Percentiles rank a stretch among this genome's conserved stretches.
Conservation (phyloP, 1,140 invertebrate species). For the Thereuonema tuberculata region DNA sequence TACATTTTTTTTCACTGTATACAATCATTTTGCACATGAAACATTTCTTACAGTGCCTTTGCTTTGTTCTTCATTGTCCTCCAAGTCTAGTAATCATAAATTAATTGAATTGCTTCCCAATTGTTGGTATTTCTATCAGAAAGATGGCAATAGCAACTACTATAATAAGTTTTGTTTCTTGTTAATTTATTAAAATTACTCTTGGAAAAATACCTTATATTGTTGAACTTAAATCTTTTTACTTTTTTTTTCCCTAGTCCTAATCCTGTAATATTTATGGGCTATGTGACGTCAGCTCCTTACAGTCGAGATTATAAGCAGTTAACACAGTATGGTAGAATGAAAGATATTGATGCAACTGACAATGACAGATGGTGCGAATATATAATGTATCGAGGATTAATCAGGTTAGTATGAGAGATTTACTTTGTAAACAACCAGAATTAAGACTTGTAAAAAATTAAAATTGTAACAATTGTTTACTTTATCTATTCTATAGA, state of each 20-base stretch:
- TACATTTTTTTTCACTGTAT: too few species aligned
- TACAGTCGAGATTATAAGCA: constrained; percentile 26
- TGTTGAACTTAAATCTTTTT: constrained; percentile 8
- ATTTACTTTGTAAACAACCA: too few species aligned
- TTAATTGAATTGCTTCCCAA: too few species aligned
- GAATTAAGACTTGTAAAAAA: too few species aligned
- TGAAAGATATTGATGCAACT: constrained; percentile 30
- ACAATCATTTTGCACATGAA: too few species aligned
- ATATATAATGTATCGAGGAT: constrained; percentile 31
- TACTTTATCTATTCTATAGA: background rate
- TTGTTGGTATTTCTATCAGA: too few species aligned
- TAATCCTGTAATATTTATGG: constrained; percentile 30
- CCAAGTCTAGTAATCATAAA: too few species aligned
- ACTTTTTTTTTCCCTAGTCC: too few species aligned
- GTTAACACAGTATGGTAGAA: constrained; percentile 21
- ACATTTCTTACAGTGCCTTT: too few species aligned
- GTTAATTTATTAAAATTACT: background rate
- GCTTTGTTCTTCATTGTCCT: too few species aligned
- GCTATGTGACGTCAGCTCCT: constrained; percentile 30
- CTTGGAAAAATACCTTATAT: background rate
- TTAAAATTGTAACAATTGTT: too few species aligned
- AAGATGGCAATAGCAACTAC: too few species aligned
- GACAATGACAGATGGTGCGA: constrained; percentile 30
- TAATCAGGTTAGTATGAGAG: constrained; percentile 21
- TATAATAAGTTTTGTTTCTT: background rate